Evolutionary conservation across 1,140 invertebrate genomes (phyloP).

Genomic region (Drosophila rufa): DNA sequence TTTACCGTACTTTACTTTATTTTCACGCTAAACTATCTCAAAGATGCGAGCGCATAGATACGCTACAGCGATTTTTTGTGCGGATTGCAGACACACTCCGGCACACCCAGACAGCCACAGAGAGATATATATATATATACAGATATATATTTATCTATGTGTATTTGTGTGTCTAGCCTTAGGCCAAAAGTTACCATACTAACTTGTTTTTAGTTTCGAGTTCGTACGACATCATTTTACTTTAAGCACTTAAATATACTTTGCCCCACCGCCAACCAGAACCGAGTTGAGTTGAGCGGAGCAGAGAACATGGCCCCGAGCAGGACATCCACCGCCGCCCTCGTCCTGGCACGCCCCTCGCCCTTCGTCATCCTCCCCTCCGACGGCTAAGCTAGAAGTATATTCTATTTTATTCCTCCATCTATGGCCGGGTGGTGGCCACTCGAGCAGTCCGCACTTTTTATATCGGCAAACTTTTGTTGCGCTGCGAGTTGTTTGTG

Average conservation of each 20-base stretch:
- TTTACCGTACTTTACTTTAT: slow-evolving; percentile 84
- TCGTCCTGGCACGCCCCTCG: slow-evolving; percentile 1
- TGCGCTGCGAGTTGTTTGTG: slow-evolving; percentile 81
- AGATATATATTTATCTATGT: slow-evolving; percentile 10
- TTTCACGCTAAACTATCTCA: slow-evolving; percentile 84
- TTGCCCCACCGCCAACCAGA: slow-evolving; percentile 66
- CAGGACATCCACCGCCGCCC: slow-evolving; percentile 17
- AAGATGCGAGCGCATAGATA: slow-evolving; percentile 82
- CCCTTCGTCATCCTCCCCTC: slow-evolving; percentile 26
- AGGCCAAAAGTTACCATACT: slow-evolving; percentile 84
- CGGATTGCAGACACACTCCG: slow-evolving; percentile 72
- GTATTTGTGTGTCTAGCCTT: slow-evolving; percentile 60
- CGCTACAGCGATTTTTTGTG: slow-evolving; percentile 83
- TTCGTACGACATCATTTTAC: slow-evolving; percentile 85
- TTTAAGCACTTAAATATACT: slow-evolving; percentile 85
- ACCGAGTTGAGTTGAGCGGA: slow-evolving; percentile 33
- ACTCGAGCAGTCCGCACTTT: slow-evolving; percentile 79
- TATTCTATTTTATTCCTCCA: slow-evolving; percentile 73
- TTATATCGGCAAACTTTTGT: slow-evolving; percentile 81
- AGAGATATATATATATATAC: slow-evolving; percentile 10
- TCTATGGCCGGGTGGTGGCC: slow-evolving; percentile 57
- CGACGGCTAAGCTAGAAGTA: slow-evolving; percentile 66
- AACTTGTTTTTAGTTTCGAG: slow-evolving; percentile 84
- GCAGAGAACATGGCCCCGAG: slow-evolving; percentile 34
- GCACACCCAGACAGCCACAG: slow-evolving; percentile 37